Evolutionary conservation across 2,888 invertebrate genomes (phyloP), one percentile per base, ranked within the genome.

Genomic region (Callosobruchus maculatus): DNA sequence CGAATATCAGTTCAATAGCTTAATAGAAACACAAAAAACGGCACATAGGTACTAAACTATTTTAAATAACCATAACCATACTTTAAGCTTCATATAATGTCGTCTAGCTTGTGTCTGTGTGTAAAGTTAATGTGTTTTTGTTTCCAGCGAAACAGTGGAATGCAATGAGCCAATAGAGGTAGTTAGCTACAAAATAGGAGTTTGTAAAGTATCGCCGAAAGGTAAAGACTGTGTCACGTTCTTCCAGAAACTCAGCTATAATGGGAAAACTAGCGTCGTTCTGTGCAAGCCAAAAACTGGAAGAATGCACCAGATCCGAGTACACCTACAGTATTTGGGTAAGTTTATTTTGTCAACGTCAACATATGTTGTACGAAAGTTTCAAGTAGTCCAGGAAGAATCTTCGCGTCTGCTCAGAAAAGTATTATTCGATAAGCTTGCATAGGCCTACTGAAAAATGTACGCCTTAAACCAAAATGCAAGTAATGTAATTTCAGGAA

Each of bases 261-360:
- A 98, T 87, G 93, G 93, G 1, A 93, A 93, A 84, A 95, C 96
- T 0, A 98, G 98, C 84, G 95, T 98, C 30, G 97, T 99, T 9
- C 90, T 95, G 66, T 98, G 98, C 89, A 93, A 94, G 84, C 99
- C 99, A 0, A 93, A 95, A 84, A 99, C 99, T 0, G 99, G 99
- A 0, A 90, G 99, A 77, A 99, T 99, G 94, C 99, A 99, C 87
- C 99, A 99, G 89, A 99, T 99, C 81, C 91, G 99, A 78, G 98
- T 99, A 31, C 99, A 99, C 88, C 91, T 99, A 77, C 99, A 99
- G 88, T 99, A 95, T 88, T 90, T 99, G 83, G 99, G 97, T 96
- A 85, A 87, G 88, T 70, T 7, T 70, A 2, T 4, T 20, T 20
- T 21, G 7, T 70, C 5, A 13, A 70, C 7, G 2, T 22, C 26